Percentiles rank a stretch among this genome's conserved stretches.
phyloP scores from a whole-genome alignment of 2,888 invertebrate species.

The Anorthoa munda region DNA sequence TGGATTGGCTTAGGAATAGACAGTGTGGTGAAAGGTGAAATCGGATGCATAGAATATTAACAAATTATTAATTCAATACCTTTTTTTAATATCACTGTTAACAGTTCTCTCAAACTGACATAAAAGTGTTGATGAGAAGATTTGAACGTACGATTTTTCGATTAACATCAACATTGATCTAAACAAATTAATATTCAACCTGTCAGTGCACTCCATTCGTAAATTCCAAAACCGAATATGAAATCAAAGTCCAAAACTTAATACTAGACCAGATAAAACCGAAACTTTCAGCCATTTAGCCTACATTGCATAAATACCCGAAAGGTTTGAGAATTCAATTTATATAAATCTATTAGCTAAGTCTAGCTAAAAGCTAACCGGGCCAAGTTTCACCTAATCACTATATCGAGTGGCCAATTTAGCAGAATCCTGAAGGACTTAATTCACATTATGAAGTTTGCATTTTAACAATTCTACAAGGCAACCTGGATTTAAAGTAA shows the following conservation, averaged over 20 bases:
- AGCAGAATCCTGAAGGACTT: constrained; percentile 25
- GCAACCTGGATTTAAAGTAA: constrained; percentile 31
- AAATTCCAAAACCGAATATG: constrained; percentile 14
- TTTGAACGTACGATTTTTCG: too few relatives aligned
- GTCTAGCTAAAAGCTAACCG: constrained; percentile 29
- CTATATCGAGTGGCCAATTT: constrained; percentile 44
- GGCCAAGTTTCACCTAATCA: constrained; percentile 52
- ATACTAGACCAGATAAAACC: constrained; percentile 2
- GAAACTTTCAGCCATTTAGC: constrained; percentile 22
- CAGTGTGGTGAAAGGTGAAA: neutral
- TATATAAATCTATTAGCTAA: constrained; percentile 47
- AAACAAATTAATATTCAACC: neutral
- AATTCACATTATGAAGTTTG: constrained; percentile 54
- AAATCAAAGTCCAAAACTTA: constrained; percentile 1
- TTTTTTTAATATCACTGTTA: neutral
- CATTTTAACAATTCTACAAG: constrained; percentile 52
- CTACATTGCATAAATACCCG: constrained; percentile 33
- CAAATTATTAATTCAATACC: neutral
- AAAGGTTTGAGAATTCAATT: constrained; percentile 58
- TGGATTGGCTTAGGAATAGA: neutral
- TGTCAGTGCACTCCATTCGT: neutral
- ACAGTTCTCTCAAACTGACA: too few relatives aligned
- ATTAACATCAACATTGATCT: too few relatives aligned
- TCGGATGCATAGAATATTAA: neutral
- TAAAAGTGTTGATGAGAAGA: too few relatives aligned